phyloP scores from a whole-genome alignment of 2,113 vertebrate genomes.

The Telmatochromis brachygnathus region DNA sequence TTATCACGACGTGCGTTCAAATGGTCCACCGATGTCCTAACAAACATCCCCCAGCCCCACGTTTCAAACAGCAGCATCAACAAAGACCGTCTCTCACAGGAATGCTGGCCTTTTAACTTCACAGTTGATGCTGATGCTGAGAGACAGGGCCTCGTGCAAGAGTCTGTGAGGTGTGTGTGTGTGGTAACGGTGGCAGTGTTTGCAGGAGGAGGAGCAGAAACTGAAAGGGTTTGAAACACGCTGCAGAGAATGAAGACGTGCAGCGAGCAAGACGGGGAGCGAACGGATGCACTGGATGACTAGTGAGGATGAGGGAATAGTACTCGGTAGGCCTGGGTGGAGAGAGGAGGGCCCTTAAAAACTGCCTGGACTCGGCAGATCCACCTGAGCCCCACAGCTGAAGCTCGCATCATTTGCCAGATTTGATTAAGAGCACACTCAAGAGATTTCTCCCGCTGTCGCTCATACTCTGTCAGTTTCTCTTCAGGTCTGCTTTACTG shows the following conservation, averaged over 20 bases:
- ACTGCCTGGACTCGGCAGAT: not conserved
- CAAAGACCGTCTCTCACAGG: not conserved
- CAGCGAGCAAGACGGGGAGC: not conserved
- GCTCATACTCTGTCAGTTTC: not conserved
- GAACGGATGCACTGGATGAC: too few relatives aligned
- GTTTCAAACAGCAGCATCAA: not conserved
- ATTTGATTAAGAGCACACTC: conserved; percentile 12
- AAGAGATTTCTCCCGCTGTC: not conserved
- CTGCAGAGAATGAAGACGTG: not conserved
- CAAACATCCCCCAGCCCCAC: not conserved
- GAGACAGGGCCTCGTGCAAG: not conserved
- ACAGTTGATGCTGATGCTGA: not conserved
- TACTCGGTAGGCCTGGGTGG: not conserved
- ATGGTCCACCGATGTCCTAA: not conserved
- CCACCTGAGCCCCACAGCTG: conserved; percentile 39
- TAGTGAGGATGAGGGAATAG: not conserved
- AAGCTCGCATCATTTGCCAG: conserved; percentile 12
- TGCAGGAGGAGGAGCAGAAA: not conserved
- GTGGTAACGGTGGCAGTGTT: not conserved
- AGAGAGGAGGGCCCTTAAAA: not conserved
- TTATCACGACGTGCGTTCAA: not conserved
- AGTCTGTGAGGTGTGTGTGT: not conserved
- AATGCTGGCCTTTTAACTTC: conserved; percentile 16
- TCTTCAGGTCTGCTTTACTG: not conserved
- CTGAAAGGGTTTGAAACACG: not conserved